Base-by-base conservation (phyloP, 2,888 invertebrate species). In the Phymatocera aterrima region DNA sequence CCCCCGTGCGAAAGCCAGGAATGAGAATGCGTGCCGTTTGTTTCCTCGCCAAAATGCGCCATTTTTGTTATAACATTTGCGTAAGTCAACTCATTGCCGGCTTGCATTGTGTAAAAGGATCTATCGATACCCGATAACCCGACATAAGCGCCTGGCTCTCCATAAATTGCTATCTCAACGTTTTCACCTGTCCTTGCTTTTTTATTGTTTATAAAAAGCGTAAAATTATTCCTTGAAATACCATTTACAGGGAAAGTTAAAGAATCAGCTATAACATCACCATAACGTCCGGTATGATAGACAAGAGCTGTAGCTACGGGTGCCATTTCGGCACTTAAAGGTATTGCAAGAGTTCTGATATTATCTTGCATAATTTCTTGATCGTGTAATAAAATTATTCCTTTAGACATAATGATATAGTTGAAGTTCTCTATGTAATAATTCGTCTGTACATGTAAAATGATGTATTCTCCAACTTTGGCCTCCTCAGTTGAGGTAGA, bases 191-290 rank as follows among this genome's bases (percentile, higher is more conserved):
- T 97, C 82, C 98, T 94, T 77, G 97, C 97, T 91, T 98, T 99
- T 81, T 96, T 95, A 90, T 97, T 97, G 91, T 98, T 98, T 80
- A 98, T 95, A 84, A 93, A 94, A 12, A 97, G 95, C 0, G 96
- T 95, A 89, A 97, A 97, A 88, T 98, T 97, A 90, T 99, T 98
- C 80, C 97, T 91, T 0, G 97, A 96, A 83, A 98, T 97, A 80
- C 98, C 98, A 91, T 98, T 97, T 34, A 99, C 98, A 0, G 98
- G 97, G 92, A 98, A 98, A n/a, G 98, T 98, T 79, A 99, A 92
- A 79, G 97, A 96, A 91, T 99, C 99, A 0, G 97, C 97, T 0
- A 98, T 94, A 70, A 98, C 95, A 85, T 96, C 96, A 0, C 97
- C 97, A 83, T 95, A 94, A 15, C 94, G 94, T 4, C 95, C 95